phyloP scores from a whole-genome alignment of 53 echinoderm and acorn worm species.

The Crossaster papposus region DNA sequence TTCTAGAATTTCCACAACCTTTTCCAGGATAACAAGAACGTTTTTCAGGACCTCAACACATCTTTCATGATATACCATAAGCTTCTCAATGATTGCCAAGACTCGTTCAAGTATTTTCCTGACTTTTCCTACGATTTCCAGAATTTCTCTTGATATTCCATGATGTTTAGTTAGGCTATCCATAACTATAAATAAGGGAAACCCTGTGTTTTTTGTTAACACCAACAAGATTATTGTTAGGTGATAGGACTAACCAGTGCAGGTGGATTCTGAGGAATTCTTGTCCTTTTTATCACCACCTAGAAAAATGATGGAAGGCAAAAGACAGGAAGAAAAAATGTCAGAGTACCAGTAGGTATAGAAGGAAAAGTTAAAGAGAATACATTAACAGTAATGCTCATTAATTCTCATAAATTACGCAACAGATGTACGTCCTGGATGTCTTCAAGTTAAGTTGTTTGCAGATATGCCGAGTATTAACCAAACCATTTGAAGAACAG shows the following conservation, averaged over 20 bases:
- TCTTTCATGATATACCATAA: not conserved
- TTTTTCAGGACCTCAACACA: not conserved
- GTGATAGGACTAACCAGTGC: not conserved
- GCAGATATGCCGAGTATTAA: too few relatives aligned
- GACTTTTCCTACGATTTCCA: not conserved
- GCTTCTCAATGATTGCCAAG: not conserved
- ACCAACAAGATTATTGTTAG: not conserved
- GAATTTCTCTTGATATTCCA: not conserved
- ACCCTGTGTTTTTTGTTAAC: not conserved
- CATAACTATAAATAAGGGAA: not conserved
- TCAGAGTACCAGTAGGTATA: not conserved
- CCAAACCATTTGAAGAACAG: too few relatives aligned
- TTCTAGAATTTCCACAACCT: not conserved
- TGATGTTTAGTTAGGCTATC: not conserved
- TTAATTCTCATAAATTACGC: too few relatives aligned
- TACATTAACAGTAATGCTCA: not conserved
- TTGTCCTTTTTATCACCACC: not conserved
- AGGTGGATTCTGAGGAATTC: not conserved
- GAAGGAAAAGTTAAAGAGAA: not conserved
- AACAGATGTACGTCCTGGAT: too few relatives aligned
- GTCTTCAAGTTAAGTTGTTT: too few relatives aligned
- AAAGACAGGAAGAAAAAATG: slow-evolving; percentile 1
- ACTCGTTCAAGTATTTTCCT: not conserved
- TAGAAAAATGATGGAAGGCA: not conserved
- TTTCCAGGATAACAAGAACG: not conserved